Conservation (phyloP, 1,140 invertebrate species). For the Drosophila ironensis region DNA sequence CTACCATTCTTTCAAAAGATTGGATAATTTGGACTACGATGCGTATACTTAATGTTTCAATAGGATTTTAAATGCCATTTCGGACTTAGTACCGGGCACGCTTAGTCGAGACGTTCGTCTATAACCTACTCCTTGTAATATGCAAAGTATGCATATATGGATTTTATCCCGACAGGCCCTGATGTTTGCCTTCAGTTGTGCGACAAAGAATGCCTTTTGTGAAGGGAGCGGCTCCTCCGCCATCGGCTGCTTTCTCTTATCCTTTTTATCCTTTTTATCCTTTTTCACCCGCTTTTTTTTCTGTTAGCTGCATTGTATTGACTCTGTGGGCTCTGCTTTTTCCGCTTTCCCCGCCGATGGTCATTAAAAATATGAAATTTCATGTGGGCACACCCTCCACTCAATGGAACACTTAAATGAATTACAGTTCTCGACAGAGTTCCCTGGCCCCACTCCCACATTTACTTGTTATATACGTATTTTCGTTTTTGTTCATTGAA, state of each 20-base stretch:
- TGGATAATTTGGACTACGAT: too few relatives aligned
- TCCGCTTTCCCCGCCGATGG: slow-evolving; percentile 14
- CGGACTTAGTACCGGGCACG: too few relatives aligned
- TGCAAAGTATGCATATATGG: slow-evolving; percentile 39
- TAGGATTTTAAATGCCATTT: too few relatives aligned
- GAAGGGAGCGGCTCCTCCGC: background rate
- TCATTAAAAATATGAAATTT: slow-evolving; percentile 76
- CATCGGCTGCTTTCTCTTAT: background rate
- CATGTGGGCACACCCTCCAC: slow-evolving; percentile 36
- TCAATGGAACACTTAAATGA: slow-evolving; percentile 60
- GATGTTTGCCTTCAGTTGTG: slow-evolving; percentile 37
- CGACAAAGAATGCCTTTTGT: slow-evolving; percentile 39
- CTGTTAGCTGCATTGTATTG: slow-evolving; percentile 19
- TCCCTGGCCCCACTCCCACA: background rate
- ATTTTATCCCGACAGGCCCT: slow-evolving; percentile 22
- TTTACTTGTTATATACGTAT: too few relatives aligned
- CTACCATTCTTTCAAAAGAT: too few relatives aligned
- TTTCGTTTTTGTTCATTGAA: slow-evolving; percentile 34
- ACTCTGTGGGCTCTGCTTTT: slow-evolving; percentile 26
- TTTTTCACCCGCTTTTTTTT: slow-evolving; percentile 1
- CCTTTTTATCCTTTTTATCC: too few relatives aligned
- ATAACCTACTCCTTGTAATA: too few relatives aligned
- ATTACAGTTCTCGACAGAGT: slow-evolving; percentile 48
- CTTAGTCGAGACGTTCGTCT: too few relatives aligned
- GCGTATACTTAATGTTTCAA: too few relatives aligned